These are phyloP conservation scores for Polydrusus cervinus DNA, from an alignment of 2,888 invertebrate genomes.

Conservation along the genomic window DNA sequence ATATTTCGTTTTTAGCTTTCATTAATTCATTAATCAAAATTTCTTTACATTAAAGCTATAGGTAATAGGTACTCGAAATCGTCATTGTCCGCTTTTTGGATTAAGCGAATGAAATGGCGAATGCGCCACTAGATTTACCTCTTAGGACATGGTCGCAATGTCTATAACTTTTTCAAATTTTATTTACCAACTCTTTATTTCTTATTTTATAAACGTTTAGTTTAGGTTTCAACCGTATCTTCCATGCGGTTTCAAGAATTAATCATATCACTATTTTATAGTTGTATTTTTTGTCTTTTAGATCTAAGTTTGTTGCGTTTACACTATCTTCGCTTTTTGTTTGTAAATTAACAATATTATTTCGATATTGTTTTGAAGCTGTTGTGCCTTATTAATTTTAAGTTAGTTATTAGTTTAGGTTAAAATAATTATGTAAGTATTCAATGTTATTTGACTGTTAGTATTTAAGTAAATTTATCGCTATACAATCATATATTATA, in stretches of 20 bases:
- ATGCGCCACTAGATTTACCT: no score
- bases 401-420: conserved; percentile 27
- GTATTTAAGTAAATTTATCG: conserved; percentile 2
- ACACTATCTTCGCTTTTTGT: conserved; percentile 3
- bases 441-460: conserved; percentile 35
- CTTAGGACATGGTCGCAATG: no score
- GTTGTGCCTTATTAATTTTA: conserved; percentile 65
- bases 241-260: conserved; percentile 66
- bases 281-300: conserved; percentile 57
- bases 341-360: conserved; percentile 33
- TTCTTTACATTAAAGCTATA: no score
- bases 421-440: conserved; percentile 17
- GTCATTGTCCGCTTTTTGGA: no score
- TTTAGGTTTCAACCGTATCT: conserved; percentile 41
- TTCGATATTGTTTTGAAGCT: conserved; percentile 63
- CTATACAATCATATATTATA: no score
- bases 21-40: no score
- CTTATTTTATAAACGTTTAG: conserved; percentile 22
- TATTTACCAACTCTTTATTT: no score
- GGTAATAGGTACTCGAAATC: no score
- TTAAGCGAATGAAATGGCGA: no score
- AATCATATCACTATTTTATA: conserved; percentile 68
- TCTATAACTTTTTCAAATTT: no score
- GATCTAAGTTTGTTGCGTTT: conserved; percentile 46
- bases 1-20: no score